Base-by-base conservation (phyloP, 2,888 invertebrate genomes). In the Folsomia manolachei region DNA sequence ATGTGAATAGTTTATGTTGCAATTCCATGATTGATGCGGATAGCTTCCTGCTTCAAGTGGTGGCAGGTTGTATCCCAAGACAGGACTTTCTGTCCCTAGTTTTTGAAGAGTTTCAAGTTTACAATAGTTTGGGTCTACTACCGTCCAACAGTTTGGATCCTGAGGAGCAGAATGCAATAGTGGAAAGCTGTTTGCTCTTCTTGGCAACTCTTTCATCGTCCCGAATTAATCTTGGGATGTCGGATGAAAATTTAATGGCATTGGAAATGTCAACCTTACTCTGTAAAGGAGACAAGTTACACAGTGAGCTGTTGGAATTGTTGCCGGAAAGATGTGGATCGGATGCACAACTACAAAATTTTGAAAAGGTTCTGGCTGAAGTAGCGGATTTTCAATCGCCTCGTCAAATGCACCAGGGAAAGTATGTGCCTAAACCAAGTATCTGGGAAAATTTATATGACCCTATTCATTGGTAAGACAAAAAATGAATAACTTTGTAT, bases 1-100 rank as follows among this genome's bases (percentile, higher is more conserved):
- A 98, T 85, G 94, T 96, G 82, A 97, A 97, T 85, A 95, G 95
- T 80, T 95, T 97, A 85, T 97, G 97, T 86, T 97, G 96, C 86
- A 96, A 97, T 86, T 95, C 96, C 18, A 96, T 97, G 95, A 94
- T 96, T 14, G 97, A 98, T 84, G 93, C 96, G 83, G 97, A 98
- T 86, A 87, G 97, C 78, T 97, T 94, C 85, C 89, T 97, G 82
- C 86, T 97, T 80, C 97, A 98, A 87, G 89, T 96, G 69, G 70
- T 71, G 14, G 68, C 74, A 2, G 69, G 53, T 19, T 19, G 25
- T 11, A 7, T 18, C 19, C 60, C 69, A 26, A 53, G 39, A 11
- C 39, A 65, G 7, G 27, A 63, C 1, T 73, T 75, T 73, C 11
- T 75, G 61, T 63, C 60, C 18, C 24, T 73, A 71, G 27, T 71